Evolutionary conservation across 1,140 invertebrate genomes (phyloP).

Genomic region (Scylla paramamosain): DNA sequence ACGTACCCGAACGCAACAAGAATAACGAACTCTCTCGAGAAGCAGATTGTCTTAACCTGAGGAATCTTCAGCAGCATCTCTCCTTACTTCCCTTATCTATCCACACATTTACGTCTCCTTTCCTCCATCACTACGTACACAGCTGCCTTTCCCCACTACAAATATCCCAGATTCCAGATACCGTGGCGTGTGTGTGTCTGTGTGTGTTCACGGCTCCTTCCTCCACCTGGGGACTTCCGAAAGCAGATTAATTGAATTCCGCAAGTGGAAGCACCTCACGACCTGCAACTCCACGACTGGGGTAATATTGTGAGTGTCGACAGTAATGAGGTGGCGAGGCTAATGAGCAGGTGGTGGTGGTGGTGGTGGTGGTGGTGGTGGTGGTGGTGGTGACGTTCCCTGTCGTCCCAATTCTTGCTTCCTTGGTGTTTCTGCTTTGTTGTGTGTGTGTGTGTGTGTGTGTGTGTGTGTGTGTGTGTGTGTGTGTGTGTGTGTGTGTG

Average conservation of each 20-base stretch:
- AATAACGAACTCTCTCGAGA: background rate
- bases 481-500: background rate
- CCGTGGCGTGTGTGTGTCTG: background rate
- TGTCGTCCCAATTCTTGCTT: background rate
- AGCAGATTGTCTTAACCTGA: background rate
- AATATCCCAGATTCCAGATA: background rate
- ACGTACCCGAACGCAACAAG: no score
- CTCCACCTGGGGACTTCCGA: background rate
- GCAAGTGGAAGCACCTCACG: background rate
- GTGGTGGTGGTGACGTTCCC: background rate
- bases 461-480: background rate
- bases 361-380: background rate
- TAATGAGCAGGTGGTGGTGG: background rate
- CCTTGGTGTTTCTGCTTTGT: background rate
- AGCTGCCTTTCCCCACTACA: background rate
- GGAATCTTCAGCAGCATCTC: background rate
- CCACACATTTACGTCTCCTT: background rate
- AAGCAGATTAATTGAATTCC: background rate
- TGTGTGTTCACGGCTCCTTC: background rate
- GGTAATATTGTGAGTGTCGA: background rate
- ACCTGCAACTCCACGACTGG: background rate
- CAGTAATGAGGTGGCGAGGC: slow-evolving; percentile 5
- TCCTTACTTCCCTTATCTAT: background rate
- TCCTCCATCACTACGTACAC: background rate
- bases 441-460: background rate